These are phyloP conservation scores for Oreortyx pictus DNA, from an alignment of 2,797 vertebrate species.

Conservation along the genomic window DNA sequence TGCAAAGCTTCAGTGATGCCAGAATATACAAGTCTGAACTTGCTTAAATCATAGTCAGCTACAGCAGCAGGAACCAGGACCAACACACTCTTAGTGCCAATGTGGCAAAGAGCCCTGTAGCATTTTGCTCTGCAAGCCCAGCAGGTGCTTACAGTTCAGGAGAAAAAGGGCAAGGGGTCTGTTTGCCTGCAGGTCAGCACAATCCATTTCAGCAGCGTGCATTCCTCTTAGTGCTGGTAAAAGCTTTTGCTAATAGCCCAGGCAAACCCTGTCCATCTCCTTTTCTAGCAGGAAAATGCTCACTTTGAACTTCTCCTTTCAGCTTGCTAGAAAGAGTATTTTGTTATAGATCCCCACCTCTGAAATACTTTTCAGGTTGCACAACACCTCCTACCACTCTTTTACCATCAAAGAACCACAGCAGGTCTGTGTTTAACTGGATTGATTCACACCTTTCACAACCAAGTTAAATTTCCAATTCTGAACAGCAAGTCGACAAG, in stretches of 20 bases:
- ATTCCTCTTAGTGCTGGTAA: not conserved
- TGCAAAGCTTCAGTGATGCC: not conserved
- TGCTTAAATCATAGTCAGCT: not conserved
- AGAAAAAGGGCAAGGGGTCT: not conserved
- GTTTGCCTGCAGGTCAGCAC: not conserved
- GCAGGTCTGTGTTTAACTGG: not conserved
- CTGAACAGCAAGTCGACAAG: not conserved
- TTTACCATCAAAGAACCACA: not conserved
- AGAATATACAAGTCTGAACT: constrained; percentile 5
- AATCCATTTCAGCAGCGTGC: not conserved
- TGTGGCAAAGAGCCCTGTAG: not conserved
- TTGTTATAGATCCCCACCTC: not conserved
- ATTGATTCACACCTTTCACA: not conserved
- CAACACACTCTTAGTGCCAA: not conserved
- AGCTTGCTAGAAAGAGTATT: not conserved
- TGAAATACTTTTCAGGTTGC: not conserved
- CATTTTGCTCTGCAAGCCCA: not conserved
- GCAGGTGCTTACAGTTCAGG: not conserved
- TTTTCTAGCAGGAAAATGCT: not conserved
- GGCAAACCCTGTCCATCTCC: not conserved
- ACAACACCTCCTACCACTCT: accelerated
- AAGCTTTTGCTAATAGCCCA: not conserved
- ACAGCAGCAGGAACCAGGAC: constrained; percentile 11
- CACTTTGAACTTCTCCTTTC: not conserved
- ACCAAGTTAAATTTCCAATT: not conserved